Base-by-base conservation (phyloP, 2,113 vertebrate species). In the Xiphias gladius region DNA sequence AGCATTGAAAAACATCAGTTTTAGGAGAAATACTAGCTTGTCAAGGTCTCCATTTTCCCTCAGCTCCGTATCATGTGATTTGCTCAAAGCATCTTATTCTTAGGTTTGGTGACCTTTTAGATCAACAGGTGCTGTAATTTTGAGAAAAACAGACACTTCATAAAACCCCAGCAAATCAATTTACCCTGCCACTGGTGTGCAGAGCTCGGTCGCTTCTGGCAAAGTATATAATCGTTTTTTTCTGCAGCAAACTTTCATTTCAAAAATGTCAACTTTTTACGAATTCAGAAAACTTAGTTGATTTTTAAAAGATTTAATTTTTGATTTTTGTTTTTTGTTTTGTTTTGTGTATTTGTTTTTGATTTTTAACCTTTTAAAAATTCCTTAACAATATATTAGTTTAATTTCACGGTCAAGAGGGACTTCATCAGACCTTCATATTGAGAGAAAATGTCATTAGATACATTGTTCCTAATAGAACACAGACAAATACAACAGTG, bases 91-190 rank as follows among this genome's bases (percentile, higher is more conserved):
- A 65, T 64, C 58, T 76, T 77, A 48, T 39, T 67, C 54, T 70
- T 46, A 82, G 50, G 30, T 73, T 78, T 75, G 22, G 59, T 83
- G 79, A 87, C 84, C 80, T 88, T 89, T 91, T 54, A 82, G 59
- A 83, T 84, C 78, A 70, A 63, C 78, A n/a, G 32, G 43, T 58
- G 59, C 66, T 75, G 35, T 70, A 72, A 73, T 83, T 81, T 72
- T 46, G 17, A 39, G 72, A 66, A 74, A 72, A 72, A 7, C 20
- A 76, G 52, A 55, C 62, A 83, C 90, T 87, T 90, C 41, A 73
- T 61, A 76, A 78, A 83, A 78, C 57, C 7, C 11, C 11, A 48
- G 70, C 61, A 74, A 52, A 85, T 91, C 63, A 71, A 75, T 85
- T 79, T 64, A 58, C 43, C 41, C 59, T 72, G 35, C 35, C 66